Evolutionary conservation across 2,888 invertebrate species (phyloP).

Genomic region (Mongoloraphidia duomilia): DNA sequence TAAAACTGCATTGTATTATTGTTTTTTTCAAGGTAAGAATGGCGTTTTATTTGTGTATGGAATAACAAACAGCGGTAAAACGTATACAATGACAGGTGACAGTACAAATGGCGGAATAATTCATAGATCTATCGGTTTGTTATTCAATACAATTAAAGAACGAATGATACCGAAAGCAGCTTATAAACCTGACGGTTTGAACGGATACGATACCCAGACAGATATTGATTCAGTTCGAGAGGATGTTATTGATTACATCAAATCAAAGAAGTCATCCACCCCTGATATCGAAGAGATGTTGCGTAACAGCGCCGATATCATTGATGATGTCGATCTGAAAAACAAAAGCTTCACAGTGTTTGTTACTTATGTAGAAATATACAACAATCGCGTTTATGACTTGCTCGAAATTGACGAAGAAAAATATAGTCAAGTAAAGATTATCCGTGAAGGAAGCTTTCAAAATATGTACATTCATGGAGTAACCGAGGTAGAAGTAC

Average conservation of each 20-base stretch:
- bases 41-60: conserved; percentile 94
- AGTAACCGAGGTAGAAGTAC: conserved; percentile 86
- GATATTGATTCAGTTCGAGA: conserved; percentile 66
- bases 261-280: no score
- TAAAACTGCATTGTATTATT: no score
- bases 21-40: conserved; percentile 59
- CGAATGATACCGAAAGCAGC: conserved; percentile 77
- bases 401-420: conserved; percentile 55
- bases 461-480: conserved; percentile 91
- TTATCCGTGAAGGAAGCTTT: conserved; percentile 72
- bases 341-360: conserved; percentile 78
- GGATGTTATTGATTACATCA: no score
- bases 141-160: conserved; percentile 82
- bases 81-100: conserved; percentile 83
- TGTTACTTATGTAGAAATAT: conserved; percentile 90
- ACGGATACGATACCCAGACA: conserved; percentile 82
- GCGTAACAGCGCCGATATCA: no score
- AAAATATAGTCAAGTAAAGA: conserved; percentile 51
- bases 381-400: conserved; percentile 94
- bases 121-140: conserved; percentile 75
- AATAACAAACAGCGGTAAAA: conserved; percentile 96
- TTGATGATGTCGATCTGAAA: conserved; percentile 20
- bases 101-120: conserved; percentile 67
- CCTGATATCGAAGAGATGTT: no score
- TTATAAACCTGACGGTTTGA: conserved; percentile 86